Base-by-base conservation (phyloP, 2,113 vertebrate genomes). In the Chaetorhynchus papuensis region DNA sequence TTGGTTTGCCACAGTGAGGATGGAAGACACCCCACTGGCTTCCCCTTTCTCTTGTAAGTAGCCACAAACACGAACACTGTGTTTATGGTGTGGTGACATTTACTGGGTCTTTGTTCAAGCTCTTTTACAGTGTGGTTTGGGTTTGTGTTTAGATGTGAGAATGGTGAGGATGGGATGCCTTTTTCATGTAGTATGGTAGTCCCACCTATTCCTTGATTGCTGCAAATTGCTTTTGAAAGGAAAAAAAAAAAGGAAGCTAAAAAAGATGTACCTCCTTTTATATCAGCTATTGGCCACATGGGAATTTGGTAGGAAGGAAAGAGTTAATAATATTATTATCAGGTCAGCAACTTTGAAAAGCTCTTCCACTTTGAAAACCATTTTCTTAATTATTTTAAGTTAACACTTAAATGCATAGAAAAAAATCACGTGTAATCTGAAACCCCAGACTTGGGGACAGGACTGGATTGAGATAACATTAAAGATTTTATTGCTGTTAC, bases 401-500 rank as follows among this genome's bases (percentile, higher is more conserved):
- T 98, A 99, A 98, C 97, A 98, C 98, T 98, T 98, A 97, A 98
- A 98, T 97, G 97, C 97, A 96, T 97, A 95, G 97, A 94, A 97
- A 95, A 96, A 97, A 98, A 94, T 96, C 97, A 97, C 47, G 4
- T 97, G 99, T 98, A 99, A 99, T 98, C 91, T 97, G 97, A 99
- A 98, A 98, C 98, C 87, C 85, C 89, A 97, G 98, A 98, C 98
- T 97, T 96, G 96, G 98, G 98, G 98, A 98, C 98, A 98, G 98
- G 97, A 98, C 98, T 97, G 97, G 98, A 98, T 98, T 98, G 98
- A 99, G 98, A 99, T 99, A 99, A 99, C 99, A 98, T 99, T 98
- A 98, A 98, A 99, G 98, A 98, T 99, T 99, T 99, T 98, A 99
- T 99, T 99, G 98, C 99, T 98, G 98, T 98, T 99, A 98, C 98